phyloP scores from a whole-genome alignment of 2,888 invertebrate genomes.

The Sclerodermus sp. region DNA sequence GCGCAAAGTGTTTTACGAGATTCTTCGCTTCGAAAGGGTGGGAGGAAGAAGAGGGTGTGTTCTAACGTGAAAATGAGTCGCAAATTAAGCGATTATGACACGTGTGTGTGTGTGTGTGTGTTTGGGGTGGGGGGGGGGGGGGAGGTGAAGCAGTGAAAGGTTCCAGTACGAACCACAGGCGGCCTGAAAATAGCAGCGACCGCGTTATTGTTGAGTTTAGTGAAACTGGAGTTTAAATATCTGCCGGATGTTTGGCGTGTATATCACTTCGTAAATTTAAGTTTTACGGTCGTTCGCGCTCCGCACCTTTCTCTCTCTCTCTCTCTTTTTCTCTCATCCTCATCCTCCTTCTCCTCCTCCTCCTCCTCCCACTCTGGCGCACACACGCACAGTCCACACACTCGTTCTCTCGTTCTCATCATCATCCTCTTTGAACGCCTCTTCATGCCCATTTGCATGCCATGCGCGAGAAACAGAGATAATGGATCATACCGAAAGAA shows the following conservation, averaged over 20 bases:
- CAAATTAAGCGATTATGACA: not conserved
- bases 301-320: slow-evolving; percentile 2
- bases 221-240: slow-evolving; percentile 51
- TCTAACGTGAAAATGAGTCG: too few species aligned
- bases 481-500: too few species aligned
- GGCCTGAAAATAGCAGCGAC: slow-evolving; percentile 37
- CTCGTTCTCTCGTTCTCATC: slow-evolving; percentile 7
- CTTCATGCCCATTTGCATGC: too few species aligned
- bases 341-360: not conserved
- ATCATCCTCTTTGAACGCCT: not conserved
- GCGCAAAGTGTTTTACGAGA: too few species aligned
- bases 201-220: slow-evolving; percentile 43
- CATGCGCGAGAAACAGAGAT: too few species aligned
- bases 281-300: slow-evolving; percentile 43
- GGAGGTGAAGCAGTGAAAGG: too few species aligned
- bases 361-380: not conserved
- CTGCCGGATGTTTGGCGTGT: slow-evolving; percentile 55
- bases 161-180: too few species aligned
- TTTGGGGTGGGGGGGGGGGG: too few species aligned
- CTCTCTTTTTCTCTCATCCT: slow-evolving; percentile 8
- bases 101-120: not conserved
- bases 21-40: not conserved
- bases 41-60: not conserved
- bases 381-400: not conserved
- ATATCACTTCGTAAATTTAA: slow-evolving; percentile 56